Evolutionary conservation across 2,888 invertebrate genomes (phyloP), one percentile per base, ranked within the genome.

Genomic region (Laspeyria flexula): DNA sequence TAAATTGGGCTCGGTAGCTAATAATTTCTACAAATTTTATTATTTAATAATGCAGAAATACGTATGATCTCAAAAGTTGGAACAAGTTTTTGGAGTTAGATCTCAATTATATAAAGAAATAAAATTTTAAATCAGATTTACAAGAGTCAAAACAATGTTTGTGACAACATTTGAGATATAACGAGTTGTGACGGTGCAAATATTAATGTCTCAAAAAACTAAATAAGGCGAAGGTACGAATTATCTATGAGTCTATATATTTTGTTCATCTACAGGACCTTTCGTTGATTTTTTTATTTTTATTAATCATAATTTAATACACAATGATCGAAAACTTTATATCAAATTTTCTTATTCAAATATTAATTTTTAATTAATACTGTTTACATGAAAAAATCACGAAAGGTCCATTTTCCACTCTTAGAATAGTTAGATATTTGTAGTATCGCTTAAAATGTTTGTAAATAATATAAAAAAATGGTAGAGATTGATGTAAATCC

Each of bases 401-500:
- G 65, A 18, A 55, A 51, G 62, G 66, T 29, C 59, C 59, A 38
- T 40, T 55, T 58, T 53, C 61, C 47, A 63, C 50, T 57, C 52
- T 50, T 69, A 74, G 64, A 65, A 35, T 69, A 70, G 63, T 60
- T 76, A 80, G 71, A 62, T 47, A 59, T 67, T 55, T 38, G 79
- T 85, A 82, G 84, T 74, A 73, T 65, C 57, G 88, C 90, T 88
- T 88, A 81, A 80, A 77, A 79, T 83, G 81, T 84, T 83, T 90
- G 88, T 90, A 90, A 81, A 90, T 89, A 88, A 76, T 71, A 83
- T 79, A 54, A 73, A 80, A 76, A 73, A 73, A 55, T 71, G 62
- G 87, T 90, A 90, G 90, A 77, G 60, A 79, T 84, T 81, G 85
- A 58, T 85, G 83, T 87, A 84, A 83, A 76, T 87, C 90, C 88